A percentile compares a stretch with the other conserved stretches of the same genome.
Evolutionary conservation across 1,140 invertebrate genomes (phyloP).

Genomic region (Spodoptera frugiperda): DNA sequence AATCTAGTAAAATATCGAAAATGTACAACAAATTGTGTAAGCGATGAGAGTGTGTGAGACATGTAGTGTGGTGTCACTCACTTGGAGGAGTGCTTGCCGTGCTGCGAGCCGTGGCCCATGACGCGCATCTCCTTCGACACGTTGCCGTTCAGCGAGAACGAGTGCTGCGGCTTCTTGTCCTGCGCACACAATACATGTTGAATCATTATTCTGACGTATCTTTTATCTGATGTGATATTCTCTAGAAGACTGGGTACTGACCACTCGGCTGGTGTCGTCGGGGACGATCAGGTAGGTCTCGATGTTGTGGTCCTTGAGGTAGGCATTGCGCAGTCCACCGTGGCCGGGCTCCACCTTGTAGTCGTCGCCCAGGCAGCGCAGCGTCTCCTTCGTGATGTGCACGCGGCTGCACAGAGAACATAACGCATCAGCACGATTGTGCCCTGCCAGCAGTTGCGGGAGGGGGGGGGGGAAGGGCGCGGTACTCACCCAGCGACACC

Average conservation of each 20-base stretch:
- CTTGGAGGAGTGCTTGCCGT: slow-evolving; percentile 90
- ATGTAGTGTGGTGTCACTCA: slow-evolving; percentile 75
- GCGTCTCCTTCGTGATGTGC: slow-evolving; percentile 97
- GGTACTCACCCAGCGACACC: slow-evolving; percentile 93
- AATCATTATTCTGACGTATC: background rate
- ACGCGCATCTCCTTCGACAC: slow-evolving; percentile 95
- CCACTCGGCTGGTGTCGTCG: slow-evolving; percentile 89
- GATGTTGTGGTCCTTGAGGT: slow-evolving; percentile 96
- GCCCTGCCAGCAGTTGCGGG: no score
- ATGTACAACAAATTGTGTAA: no score
- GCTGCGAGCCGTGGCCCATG: slow-evolving; percentile 92
- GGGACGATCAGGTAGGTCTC: slow-evolving; percentile 96
- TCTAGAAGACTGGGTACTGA: slow-evolving; percentile 66
- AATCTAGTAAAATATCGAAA: no score
- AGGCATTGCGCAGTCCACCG: slow-evolving; percentile 93
- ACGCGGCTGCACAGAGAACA: slow-evolving; percentile 89
- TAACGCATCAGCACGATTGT: no score
- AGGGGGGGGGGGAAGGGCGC: no score
- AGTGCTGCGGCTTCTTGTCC: slow-evolving; percentile 87
- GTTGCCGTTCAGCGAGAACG: slow-evolving; percentile 90
- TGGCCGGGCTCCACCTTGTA: slow-evolving; percentile 96
- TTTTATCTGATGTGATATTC: no score
- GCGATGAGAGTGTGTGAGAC: no score
- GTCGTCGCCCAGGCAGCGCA: slow-evolving; percentile 93
- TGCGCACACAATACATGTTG: slow-evolving; percentile 45